phyloP scores from a whole-genome alignment of 2,888 invertebrate genomes.

The Ophioninae sp. region DNA sequence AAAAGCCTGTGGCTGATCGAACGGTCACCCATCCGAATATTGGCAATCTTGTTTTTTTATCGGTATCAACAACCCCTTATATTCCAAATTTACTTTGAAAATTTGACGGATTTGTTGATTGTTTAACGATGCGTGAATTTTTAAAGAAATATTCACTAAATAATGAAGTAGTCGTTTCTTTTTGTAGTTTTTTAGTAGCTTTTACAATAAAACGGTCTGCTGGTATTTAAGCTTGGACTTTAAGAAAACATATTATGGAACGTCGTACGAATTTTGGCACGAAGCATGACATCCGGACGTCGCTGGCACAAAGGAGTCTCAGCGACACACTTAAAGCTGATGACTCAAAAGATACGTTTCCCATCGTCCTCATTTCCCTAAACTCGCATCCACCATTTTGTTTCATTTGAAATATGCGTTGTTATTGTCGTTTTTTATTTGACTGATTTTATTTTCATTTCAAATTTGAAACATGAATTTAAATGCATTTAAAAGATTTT shows the following conservation, averaged over 20 bases:
- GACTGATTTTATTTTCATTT: no score
- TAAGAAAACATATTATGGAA: background rate
- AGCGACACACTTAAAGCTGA: conserved; percentile 17
- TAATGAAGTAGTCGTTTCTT: no score
- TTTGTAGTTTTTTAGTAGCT: no score
- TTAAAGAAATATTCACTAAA: no score
- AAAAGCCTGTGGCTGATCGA: background rate
- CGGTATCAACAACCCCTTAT: no score
- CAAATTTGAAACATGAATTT: no score
- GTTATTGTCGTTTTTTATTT: background rate
- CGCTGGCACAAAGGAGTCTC: background rate
- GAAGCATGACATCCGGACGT: background rate
- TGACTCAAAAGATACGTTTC: conserved; percentile 1
- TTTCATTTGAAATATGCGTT: background rate
- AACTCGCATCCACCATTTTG: background rate
- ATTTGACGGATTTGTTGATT: no score
- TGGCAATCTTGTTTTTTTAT: no score
- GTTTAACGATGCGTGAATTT: no score
- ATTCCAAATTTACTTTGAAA: no score
- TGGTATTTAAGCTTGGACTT: no score
- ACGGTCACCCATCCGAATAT: background rate
- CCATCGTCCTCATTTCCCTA: background rate
- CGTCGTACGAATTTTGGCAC: background rate
- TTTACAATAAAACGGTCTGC: background rate
- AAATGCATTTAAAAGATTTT: no score